phyloP scores from a whole-genome alignment of 2,113 vertebrate species.

The Rhinolophus ferrumequinum region DNA sequence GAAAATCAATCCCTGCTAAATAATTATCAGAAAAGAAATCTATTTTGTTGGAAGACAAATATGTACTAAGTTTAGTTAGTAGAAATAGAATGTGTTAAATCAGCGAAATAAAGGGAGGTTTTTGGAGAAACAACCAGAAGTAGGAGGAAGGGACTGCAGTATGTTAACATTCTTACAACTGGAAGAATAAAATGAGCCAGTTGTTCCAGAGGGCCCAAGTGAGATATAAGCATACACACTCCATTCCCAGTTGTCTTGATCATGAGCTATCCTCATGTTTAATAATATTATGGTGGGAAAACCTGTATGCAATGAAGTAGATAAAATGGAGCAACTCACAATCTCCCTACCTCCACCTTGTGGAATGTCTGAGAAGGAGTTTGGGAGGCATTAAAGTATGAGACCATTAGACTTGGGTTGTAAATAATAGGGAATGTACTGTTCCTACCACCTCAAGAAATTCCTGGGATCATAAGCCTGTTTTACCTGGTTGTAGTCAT shows the following conservation, averaged over 20 bases:
- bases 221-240: fast-evolving
- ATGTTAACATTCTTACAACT: background rate
- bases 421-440: background rate
- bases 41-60: background rate
- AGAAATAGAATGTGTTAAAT: background rate
- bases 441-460: background rate
- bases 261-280: background rate
- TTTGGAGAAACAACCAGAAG: background rate
- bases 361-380: background rate
- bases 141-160: too few species aligned
- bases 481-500: background rate
- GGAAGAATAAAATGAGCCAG: background rate
- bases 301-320: background rate
- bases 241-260: background rate
- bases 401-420: background rate
- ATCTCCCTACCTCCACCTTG: background rate
- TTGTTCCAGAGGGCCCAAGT: background rate
- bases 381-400: background rate
- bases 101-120: background rate
- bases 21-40: background rate
- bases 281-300: background rate
- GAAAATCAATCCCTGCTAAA: background rate
- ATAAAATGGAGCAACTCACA: background rate
- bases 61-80: background rate
- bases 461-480: background rate